These are phyloP conservation scores for Zoanthus solanderi DNA, from an alignment of 92 coral and sea anemone genomes.

Conservation along the genomic window DNA sequence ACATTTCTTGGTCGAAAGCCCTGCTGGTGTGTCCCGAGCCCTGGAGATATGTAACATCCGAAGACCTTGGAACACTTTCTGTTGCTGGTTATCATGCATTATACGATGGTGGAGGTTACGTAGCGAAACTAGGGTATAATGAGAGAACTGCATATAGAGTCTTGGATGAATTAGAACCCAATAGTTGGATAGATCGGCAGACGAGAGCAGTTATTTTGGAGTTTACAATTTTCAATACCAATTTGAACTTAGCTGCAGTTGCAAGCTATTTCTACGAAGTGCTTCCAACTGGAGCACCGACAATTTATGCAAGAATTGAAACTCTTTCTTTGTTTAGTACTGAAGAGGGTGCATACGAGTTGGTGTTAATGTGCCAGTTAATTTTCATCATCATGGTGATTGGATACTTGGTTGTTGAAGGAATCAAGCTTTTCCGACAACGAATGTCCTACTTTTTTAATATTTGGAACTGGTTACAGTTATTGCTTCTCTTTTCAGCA, in stretches of 20 bases:
- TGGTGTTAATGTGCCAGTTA: constrained; percentile 8
- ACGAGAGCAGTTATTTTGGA: constrained; percentile 60
- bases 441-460: constrained; percentile 20
- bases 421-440: constrained; percentile 38
- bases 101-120: constrained; percentile 57
- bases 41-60: neutral
- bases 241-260: constrained; percentile 29
- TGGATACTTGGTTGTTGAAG: constrained; percentile 45
- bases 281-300: constrained; percentile 48
- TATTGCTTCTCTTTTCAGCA: constrained; percentile 43
- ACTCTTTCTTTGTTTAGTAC: constrained; percentile 11
- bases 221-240: constrained; percentile 37
- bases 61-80: constrained; percentile 6
- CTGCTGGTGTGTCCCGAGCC: constrained; percentile 5
- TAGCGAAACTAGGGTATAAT: constrained; percentile 57
- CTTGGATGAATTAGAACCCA: constrained; percentile 30
- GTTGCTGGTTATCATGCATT: constrained; percentile 29
- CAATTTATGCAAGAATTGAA: neutral
- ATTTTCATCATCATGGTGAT: constrained; percentile 48
- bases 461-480: constrained; percentile 55
- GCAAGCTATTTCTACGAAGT: constrained; percentile 49
- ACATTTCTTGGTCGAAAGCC: constrained; percentile 2
- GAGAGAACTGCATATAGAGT: constrained; percentile 31
- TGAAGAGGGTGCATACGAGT: neutral
- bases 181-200: constrained; percentile 61